Base-by-base conservation (phyloP, 2,888 invertebrate species). In the Ptycholaimellus sp. region DNA sequence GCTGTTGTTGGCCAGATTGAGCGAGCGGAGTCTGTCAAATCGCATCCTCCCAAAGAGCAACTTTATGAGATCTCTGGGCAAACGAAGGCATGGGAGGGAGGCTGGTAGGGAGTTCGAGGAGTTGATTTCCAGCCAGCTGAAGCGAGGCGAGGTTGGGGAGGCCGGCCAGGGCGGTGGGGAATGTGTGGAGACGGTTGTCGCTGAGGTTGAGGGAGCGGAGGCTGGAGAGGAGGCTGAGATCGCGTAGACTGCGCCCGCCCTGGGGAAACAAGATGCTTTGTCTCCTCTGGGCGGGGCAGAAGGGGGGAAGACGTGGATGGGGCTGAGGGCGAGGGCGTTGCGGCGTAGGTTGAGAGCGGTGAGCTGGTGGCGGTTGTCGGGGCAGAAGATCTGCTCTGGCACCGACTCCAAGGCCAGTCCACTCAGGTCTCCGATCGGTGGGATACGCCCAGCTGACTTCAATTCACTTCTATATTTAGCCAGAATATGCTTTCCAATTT, bases 331-430 rank as follows among this genome's bases (percentile, higher is more conserved):
- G 38, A 64, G 49, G 6, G 56, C 58, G 43, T 64, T 64, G 41
- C 62, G 58, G 14, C 62, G 49, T 37, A 63, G 49, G 43, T 62
- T 63, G 18, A 64, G 54, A 34, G 56, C 53, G 25, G 52, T 46
- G 16, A 61, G 52, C 35, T 48, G 40, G 13, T 40, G 33, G 13
- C 40, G 34, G 23, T 42, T 46, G 13, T 44, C 49, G 23, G 43
- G 40, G 35, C 54, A 55, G 47, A 64, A 60, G 22, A 63, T 48
- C 30, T 56, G 58, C 40, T 63, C 62, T 3, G 64, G 64, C 9
- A 64, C 47, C 39, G 59, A 57, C 45, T 63, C 62, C 38, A 64
- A 49, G 40, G 61, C 59, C 43, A 59, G 59, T 45, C 61, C 60
- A 3, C 61, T 61, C 25, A 62, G 47, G 44, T 64, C 63, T 3